These are phyloP conservation scores for Myripristis jacobus DNA, from an alignment of 2,797 vertebrate species.

Conservation along the genomic window DNA sequence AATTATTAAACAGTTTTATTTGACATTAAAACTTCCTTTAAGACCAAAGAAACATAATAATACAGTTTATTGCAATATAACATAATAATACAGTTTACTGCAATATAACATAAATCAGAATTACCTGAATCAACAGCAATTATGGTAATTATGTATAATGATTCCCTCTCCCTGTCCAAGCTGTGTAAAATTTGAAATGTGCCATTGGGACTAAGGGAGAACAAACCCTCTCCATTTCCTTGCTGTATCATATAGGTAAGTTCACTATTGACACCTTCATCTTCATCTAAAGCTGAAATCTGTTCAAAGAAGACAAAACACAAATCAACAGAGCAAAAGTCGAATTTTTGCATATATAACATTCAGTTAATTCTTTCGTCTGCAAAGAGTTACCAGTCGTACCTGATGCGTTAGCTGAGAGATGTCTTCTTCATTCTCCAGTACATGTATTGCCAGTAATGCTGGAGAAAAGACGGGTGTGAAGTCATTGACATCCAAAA, in stretches of 20 bases:
- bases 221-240: constrained; percentile 70
- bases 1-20: constrained; percentile 11
- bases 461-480: constrained; percentile 74
- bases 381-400: neutral
- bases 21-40: neutral
- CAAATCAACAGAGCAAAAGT: neutral
- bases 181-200: constrained; percentile 71
- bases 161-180: constrained; percentile 78
- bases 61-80: too few relatives aligned
- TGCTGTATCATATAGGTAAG: constrained; percentile 74
- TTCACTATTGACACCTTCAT: constrained; percentile 77
- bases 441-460: constrained; percentile 69
- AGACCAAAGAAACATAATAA: neutral
- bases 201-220: constrained; percentile 77
- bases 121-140: constrained; percentile 84
- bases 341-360: neutral
- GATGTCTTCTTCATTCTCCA: constrained; percentile 75
- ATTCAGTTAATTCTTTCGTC: constrained; percentile 1
- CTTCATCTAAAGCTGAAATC: constrained; percentile 82
- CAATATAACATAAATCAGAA: neutral
- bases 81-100: neutral
- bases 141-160: constrained; percentile 68
- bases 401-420: constrained; percentile 76
- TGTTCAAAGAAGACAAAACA: constrained; percentile 52
- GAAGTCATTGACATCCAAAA: constrained; percentile 83